phyloP scores from a whole-genome alignment of 2,888 invertebrate genomes.

The Helleia helle region DNA sequence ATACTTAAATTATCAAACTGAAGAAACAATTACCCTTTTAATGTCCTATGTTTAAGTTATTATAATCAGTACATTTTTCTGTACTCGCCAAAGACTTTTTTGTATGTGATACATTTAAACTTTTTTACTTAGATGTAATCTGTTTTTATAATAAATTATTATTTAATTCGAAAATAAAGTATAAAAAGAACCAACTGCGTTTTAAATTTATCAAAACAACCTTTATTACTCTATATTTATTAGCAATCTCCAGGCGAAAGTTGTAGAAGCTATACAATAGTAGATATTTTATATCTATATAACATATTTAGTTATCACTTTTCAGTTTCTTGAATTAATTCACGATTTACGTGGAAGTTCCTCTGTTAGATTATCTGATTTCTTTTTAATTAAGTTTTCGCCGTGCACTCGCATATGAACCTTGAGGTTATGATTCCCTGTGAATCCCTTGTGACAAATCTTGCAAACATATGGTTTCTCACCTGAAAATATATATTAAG shows the following conservation, averaged over 20 bases:
- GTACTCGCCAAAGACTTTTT: conserved; percentile 71
- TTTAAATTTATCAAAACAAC: too few species aligned
- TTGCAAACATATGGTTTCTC: conserved; percentile 39
- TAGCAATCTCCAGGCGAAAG: too few species aligned
- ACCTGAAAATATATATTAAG: conserved; percentile 24
- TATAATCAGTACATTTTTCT: conserved; percentile 30
- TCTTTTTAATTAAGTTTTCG: conserved; percentile 33
- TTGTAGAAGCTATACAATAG: too few species aligned
- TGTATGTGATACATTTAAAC: conserved; percentile 66
- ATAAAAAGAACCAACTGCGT: conserved; percentile 12
- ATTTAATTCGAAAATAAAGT: conserved; percentile 24
- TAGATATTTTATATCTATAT: too few species aligned
- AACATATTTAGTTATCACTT: too few species aligned
- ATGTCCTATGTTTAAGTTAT: not conserved
- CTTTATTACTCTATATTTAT: too few species aligned
- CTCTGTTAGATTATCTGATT: not conserved
- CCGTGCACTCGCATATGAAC: conserved; percentile 58
- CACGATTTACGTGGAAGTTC: too few species aligned
- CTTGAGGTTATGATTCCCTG: conserved; percentile 33
- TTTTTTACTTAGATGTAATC: conserved; percentile 55
- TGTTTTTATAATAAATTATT: conserved; percentile 31
- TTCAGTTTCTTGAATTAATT: too few species aligned
- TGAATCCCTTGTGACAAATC: conserved; percentile 38
- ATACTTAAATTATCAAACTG: too few species aligned
- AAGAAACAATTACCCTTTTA: not conserved